phyloP scores from a whole-genome alignment of 2,797 vertebrate species.

The Sebastes flavidus region DNA sequence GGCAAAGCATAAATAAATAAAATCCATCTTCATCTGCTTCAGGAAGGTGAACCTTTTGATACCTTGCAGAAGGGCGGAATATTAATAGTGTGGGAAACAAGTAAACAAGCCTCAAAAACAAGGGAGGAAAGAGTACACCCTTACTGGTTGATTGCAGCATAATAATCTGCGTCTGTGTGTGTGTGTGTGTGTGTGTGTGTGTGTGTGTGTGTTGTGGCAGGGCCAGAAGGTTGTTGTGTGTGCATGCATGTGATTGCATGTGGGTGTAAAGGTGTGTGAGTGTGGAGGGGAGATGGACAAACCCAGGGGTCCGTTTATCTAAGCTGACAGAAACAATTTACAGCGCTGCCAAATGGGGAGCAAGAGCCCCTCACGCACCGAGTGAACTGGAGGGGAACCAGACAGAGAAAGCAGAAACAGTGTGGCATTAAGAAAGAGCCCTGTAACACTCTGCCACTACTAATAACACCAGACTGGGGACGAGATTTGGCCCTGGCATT shows the following conservation, averaged over 20 bases:
- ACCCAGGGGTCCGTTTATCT: conserved; percentile 79
- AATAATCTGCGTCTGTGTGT: conserved; percentile 35
- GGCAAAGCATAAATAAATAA: conserved; percentile 49
- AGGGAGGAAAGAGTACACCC: conserved; percentile 25
- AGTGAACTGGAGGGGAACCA: conserved; percentile 66
- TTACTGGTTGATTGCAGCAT: conserved; percentile 49
- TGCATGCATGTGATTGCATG: conserved; percentile 6
- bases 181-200: conserved; percentile 20
- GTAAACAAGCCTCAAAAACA: conserved; percentile 60
- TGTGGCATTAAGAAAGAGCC: conserved; percentile 34
- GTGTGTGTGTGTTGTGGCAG: conserved; percentile 3
- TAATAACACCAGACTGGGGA: conserved; percentile 26
- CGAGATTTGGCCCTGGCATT: neutral
- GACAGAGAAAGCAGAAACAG: conserved; percentile 46
- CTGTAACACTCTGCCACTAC: conserved; percentile 20
- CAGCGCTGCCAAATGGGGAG: conserved; percentile 72
- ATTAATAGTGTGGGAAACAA: conserved; percentile 47
- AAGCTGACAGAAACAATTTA: conserved; percentile 84
- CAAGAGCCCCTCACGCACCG: conserved; percentile 51
- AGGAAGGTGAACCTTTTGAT: conserved; percentile 53
- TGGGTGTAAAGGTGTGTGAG: conserved; percentile 26
- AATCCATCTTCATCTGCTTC: conserved; percentile 42
- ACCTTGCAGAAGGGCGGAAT: conserved; percentile 32
- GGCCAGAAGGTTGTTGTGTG: neutral
- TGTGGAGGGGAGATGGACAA: conserved; percentile 68